phyloP scores from a whole-genome alignment of 2,797 vertebrate genomes.

The Gymnoscopelus braueri region DNA sequence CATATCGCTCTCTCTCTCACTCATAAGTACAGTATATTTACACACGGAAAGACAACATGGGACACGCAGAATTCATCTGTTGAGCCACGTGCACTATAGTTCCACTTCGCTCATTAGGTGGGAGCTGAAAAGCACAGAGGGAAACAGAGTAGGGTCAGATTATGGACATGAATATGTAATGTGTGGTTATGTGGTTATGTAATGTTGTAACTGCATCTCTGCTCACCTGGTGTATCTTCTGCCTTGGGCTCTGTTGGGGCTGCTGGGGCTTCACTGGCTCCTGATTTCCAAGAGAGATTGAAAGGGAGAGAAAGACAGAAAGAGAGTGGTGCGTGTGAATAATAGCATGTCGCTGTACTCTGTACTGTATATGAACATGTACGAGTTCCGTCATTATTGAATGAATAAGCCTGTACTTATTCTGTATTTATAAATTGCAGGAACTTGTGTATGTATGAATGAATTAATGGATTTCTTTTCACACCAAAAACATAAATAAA shows the following conservation, averaged over 20 bases:
- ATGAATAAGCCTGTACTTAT: too few relatives aligned
- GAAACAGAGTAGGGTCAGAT: not conserved
- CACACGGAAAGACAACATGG: conserved; percentile 31
- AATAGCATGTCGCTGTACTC: too few relatives aligned
- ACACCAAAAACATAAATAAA: too few relatives aligned
- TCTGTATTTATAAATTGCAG: too few relatives aligned
- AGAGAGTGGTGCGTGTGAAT: not conserved
- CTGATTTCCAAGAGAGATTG: conserved; percentile 32
- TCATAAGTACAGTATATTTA: not conserved
- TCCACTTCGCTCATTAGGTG: conserved; percentile 59
- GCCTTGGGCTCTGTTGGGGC: conserved; percentile 50
- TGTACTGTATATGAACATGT: too few relatives aligned
- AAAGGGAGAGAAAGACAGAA: not conserved
- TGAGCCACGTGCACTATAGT: conserved; percentile 14
- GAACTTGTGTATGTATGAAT: too few relatives aligned
- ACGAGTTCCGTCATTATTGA: too few relatives aligned
- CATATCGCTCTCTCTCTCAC: not conserved
- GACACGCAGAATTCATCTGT: conserved; percentile 34
- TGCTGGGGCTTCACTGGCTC: conserved; percentile 44
- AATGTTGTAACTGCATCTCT: not conserved
- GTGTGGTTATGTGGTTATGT: not conserved
- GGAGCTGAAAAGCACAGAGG: conserved; percentile 61
- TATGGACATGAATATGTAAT: too few relatives aligned
- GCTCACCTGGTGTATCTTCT: conserved; percentile 67
- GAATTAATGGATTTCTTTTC: too few relatives aligned